Base-by-base conservation (phyloP, 2,888 invertebrate species). In the Alcis repandata region DNA sequence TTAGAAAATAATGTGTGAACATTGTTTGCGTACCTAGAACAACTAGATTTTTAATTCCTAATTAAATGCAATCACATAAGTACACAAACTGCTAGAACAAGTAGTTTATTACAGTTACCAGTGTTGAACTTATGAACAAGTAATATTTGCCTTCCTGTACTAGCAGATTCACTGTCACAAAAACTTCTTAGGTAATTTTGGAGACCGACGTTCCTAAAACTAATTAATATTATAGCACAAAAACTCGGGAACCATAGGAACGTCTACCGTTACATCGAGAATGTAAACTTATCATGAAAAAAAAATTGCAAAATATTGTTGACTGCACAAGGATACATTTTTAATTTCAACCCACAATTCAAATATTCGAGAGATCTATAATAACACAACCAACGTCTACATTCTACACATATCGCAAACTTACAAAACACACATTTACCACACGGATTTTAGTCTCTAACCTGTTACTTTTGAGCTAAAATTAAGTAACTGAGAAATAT, bases 301-400 rank as follows among this genome's bases (percentile, higher is more conserved):
- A 27, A 2, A 27, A n/a, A n/a, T n/a, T n/a, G n/a, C n/a, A 27
- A 46, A 40, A 57, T 45, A 15, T 56, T 27, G 20, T 38, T 51
- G 48, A 58, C 27, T 57, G 52, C 45, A 52, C 52, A 45, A 43
- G 45, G 41, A 49, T 33, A 51, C 51, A 17, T 32, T 13, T 54
- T 43, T 32, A 48, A 58, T 61, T 62, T 52, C 70, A 69, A 67
- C 65, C 70, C 73, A 80, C 73, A 73, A 73, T 72, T 69, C 71
- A 70, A 77, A 74, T 74, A 79, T 82, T 80, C 76, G 75, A 83
- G 84, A 85, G 86, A 86, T 85, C 85, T 80, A 79, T 76, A 20
- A 45, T 78, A 77, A 82, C 84, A 85, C 85, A 86, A 85, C 83
- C 84, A 79, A 82, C 36, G 17, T 38, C 51, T 51, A 45, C 49